Conservation (phyloP, 2,888 invertebrate species). For the Lamellibrachia satsuma region DNA sequence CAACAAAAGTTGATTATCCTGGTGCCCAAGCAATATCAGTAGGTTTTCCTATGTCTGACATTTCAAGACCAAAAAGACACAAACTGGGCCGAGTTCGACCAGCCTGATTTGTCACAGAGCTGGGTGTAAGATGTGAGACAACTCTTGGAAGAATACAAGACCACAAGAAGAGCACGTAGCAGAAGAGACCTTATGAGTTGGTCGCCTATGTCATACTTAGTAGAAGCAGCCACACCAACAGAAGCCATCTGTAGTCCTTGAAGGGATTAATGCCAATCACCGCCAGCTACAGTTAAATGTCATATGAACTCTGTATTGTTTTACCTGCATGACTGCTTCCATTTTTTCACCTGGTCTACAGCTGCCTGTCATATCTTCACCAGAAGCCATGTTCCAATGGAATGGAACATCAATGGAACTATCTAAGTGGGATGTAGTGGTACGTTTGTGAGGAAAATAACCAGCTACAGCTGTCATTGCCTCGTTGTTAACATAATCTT, state of each 20-base stretch:
- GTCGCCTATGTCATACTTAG: background rate
- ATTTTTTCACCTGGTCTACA: background rate
- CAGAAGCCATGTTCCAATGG: background rate
- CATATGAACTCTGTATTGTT: background rate
- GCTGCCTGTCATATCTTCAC: background rate
- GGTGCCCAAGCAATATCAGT: background rate
- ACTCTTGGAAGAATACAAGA: background rate
- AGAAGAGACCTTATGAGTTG: background rate
- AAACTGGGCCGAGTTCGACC: background rate
- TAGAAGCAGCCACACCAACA: background rate
- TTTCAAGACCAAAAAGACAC: background rate
- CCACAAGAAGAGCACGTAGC: background rate
- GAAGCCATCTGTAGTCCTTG: background rate
- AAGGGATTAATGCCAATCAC: slow-evolving; percentile 12
- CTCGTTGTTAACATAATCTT: background rate
- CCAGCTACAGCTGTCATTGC: background rate
- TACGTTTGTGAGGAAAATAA: background rate
- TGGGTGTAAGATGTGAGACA: background rate
- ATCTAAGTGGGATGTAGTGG: background rate
- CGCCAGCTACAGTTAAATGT: background rate
- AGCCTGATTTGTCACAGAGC: background rate
- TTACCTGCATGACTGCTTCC: background rate
- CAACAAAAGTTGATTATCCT: background rate
- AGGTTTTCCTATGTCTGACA: background rate
- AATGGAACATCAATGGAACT: background rate